Evolutionary conservation across 2,113 vertebrate species (phyloP), one percentile per base, ranked within the genome.

Genomic region (Trogon melanurus): DNA sequence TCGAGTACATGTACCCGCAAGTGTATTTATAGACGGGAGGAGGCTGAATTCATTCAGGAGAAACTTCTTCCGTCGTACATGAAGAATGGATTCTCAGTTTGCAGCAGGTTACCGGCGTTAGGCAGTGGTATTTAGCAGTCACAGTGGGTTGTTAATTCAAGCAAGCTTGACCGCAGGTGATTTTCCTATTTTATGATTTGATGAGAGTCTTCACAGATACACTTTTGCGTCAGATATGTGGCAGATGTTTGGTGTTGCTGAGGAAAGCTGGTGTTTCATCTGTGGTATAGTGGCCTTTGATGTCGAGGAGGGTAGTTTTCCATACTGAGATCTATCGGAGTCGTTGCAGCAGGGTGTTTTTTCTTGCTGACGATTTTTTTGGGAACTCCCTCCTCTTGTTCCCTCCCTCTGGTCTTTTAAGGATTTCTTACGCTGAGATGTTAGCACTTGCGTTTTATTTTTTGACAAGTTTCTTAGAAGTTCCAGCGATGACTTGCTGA

Each of bases 341-440:
- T 81, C 51, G 29, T 85, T 91, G 85, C 82, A 90, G 72, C 79
- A 56, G 80, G 57, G 23, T 79, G 3, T 12, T 73, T 60, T 60
- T 74, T 54, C n/a, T 66, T 76, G 45, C 56, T 56, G 85, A 11
- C 84, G 57, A 29, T 30, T 58, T 81, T 79, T 93, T 91, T 57
- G 85, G 93, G 90, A 90, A 88, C 69, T 90, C 88, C 92, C 48
- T 95, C 16, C 50, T 88, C 56, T 90, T 57, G 20, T 45, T 85
- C 70, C 86, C 66, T 94, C 51, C 41, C n/a, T 72, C 66, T 84
- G 54, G 11, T 80, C 66, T 81, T 80, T 47, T 67, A 27, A 79
- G 50, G 44, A 27, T 89, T 79, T 75, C 76, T 93, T 67, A 13
- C 38, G 14, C 13, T 5, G 30, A 81, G 60, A 51, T 53, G 19